Base-by-base conservation (phyloP, 2,888 invertebrate species). In the Chymomyza caudatula region DNA sequence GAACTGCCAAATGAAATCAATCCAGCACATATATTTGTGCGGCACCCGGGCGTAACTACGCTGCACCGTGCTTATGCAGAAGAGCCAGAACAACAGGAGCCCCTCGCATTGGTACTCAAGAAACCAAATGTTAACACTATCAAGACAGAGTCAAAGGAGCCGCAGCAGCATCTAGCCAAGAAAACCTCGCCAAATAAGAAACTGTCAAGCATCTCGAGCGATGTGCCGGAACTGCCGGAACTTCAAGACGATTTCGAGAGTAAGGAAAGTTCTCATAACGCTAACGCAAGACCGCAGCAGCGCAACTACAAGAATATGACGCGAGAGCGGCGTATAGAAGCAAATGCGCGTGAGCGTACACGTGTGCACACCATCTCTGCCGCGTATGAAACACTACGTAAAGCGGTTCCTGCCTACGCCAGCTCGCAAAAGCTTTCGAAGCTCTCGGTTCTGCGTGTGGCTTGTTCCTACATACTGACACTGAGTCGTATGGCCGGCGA, bases 251-350 rank as follows among this genome's bases (percentile, higher is more conserved):
- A 67, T 54, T 56, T 69, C 6, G 44, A 29, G 19, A 22, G 66
- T n/a, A 25, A 53, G 5, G 70, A 82, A 49, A 65, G 65, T 37
- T 57, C 58, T 4, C 61, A 3, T 53, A 44, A 29, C 42, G 65
- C 71, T 22, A 59, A 61, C 8, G 83, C 86, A 17, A 88, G 91
- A 62, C 91, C 93, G 61, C 94, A 95, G 72, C 96, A 96, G 86
- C 92, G 96, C 73, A 97, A 97, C 89, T 98, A 98, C 91, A 98
- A 98, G 88, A 98, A 97, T 89, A 97, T 98, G 97, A 98, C 96
- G 0, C 92, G 97, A 19, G 97, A 97, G 88, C 91, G 98, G 76
- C 92, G 98, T 73, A 96, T 98, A 87, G 98, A 98, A 89, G 98
- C 98, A 0, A 98, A 98, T 88, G 98, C 98, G 0, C 92, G 98